Evolutionary conservation across 2,797 vertebrate species (phyloP), one percentile per base, ranked within the genome.

Genomic region (Darevskia mixta): DNA sequence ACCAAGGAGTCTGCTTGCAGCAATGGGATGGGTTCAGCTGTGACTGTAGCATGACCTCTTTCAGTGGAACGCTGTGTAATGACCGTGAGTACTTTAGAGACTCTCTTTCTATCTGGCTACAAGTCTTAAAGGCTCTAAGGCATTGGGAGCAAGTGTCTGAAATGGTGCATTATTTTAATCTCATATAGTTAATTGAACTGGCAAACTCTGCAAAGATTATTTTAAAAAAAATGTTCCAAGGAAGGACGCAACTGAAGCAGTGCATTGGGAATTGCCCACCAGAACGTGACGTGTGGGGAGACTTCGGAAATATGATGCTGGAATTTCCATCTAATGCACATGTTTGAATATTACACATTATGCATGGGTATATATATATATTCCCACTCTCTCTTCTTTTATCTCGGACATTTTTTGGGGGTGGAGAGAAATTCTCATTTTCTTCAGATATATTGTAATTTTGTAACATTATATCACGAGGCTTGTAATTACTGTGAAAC

Each of bases 11-110:
- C 91, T 99, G 99, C 96, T 96, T 99, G 1, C 99, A 99, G 96
- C 98, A 99, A 92, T 99, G 99, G 99, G 99, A 99, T 81, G 98
- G 98, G 87, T 99, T 99, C 97, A 99, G 97, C 89, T 99, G 99
- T 80, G 99, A 99, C 97, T 99, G 99, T 64, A 99, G 98, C 80
- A 99, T 99, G 99, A 99, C 99, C 2, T 99, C 99, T 61, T 99
- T 98, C n/a, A 98, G 98, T 7, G 99, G 99, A 58, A 98, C 98
- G 0, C 94, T 99, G 86, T 99, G 99, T 95, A 99, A 98, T 69
- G 99, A 99, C 83, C 98, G 99, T 99, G 96, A 98, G 98, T 98
- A 89, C 88, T 0, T 1, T 17, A 17, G 41, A 67, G 79, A 55
- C 38, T 79, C 69, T 81, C 27, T 69, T 29, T 86, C 32, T 76